Conservation (phyloP, 1,140 invertebrate genomes). For the Homalodisca vitripennis region DNA sequence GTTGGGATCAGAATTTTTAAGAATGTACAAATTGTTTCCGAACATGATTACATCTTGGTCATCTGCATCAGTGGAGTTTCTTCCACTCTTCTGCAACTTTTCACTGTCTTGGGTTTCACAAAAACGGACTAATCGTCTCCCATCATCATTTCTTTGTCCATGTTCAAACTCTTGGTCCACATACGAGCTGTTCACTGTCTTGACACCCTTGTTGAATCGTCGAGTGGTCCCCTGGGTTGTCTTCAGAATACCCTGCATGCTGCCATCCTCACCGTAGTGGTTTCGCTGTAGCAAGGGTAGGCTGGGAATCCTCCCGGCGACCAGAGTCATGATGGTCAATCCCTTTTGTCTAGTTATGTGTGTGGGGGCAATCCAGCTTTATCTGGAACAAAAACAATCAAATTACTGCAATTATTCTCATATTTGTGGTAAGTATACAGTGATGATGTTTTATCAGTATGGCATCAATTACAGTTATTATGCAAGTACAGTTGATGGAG, state of each 20-base stretch:
- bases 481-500: not conserved
- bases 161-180: not conserved
- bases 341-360: too few relatives aligned
- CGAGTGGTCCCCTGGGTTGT: not conserved
- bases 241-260: slow-evolving; percentile 2
- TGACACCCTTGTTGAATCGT: not conserved
- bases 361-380: not conserved
- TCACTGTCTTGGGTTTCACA: slow-evolving; percentile 44
- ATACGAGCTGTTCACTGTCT: too few relatives aligned
- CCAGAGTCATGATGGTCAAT: slow-evolving; percentile 10
- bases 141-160: slow-evolving; percentile 25
- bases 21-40: slow-evolving; percentile 34
- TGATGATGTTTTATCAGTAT: not conserved
- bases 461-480: not conserved
- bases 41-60: slow-evolving; percentile 56
- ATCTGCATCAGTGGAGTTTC: slow-evolving; percentile 54
- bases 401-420: not conserved
- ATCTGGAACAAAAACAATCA: not conserved
- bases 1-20: slow-evolving; percentile 60
- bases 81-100: slow-evolving; percentile 43
- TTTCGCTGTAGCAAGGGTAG: not conserved
- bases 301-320: not conserved
- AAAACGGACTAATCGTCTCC: slow-evolving; percentile 38
- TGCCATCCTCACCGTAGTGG: not conserved
- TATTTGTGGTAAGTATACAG: not conserved